These are phyloP conservation scores for Puffinus mauretanicus DNA, from an alignment of 2,113 vertebrate species.

Conservation along the genomic window DNA sequence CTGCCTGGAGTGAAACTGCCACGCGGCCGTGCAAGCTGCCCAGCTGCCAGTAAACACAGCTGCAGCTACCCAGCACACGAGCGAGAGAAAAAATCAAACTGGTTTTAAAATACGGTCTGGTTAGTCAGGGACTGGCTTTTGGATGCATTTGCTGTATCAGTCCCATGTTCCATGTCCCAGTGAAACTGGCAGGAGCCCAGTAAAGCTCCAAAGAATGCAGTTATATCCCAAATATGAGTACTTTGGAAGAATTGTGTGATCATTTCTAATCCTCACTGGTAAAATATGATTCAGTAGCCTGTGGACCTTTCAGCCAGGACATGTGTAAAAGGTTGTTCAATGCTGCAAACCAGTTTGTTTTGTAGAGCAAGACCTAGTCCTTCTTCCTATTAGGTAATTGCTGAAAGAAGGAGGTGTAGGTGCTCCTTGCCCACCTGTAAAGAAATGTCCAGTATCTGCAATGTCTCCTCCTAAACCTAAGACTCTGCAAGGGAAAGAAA, in stretches of 20 bases:
- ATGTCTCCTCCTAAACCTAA: neutral
- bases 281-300: neutral
- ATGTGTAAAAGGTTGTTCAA: accelerated
- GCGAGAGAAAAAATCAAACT: accelerated
- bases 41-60: neutral
- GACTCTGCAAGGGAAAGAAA: neutral
- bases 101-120: neutral
- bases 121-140: neutral
- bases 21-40: neutral
- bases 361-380: neutral
- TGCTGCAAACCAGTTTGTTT: neutral
- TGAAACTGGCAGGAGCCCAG: neutral
- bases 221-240: neutral
- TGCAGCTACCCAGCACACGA: neutral
- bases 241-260: accelerated
- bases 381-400: neutral
- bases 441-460: neutral
- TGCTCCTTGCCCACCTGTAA: accelerated
- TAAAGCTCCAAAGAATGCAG: neutral
- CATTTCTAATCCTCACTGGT: neutral
- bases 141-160: neutral
- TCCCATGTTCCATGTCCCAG: neutral
- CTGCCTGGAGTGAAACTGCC: neutral
- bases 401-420: neutral
- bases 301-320: neutral